These are phyloP conservation scores for Drosophila subquinaria DNA, from an alignment of 2,888 invertebrate genomes.

Conservation along the genomic window DNA sequence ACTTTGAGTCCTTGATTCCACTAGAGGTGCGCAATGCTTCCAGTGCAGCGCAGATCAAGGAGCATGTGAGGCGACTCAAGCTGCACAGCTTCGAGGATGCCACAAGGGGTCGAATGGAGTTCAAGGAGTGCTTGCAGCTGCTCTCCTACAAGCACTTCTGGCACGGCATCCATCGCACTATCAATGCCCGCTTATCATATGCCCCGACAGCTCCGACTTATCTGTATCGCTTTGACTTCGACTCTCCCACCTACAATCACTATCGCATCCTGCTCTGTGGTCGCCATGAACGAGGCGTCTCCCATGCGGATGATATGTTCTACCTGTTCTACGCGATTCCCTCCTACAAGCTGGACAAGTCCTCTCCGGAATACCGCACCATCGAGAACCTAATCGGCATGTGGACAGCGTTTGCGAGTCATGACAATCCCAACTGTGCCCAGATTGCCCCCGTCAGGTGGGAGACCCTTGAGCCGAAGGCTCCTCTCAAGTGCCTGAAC, in stretches of 20 bases:
- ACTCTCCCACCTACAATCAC: constrained; percentile 78
- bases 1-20: constrained; percentile 75
- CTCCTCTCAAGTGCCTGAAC: constrained; percentile 69
- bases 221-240: constrained; percentile 82
- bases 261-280: constrained; percentile 75
- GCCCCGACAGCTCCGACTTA: constrained; percentile 81
- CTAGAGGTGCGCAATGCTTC: constrained; percentile 61
- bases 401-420: constrained; percentile 76
- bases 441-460: constrained; percentile 55
- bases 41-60: constrained; percentile 51
- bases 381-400: constrained; percentile 78
- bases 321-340: constrained; percentile 76
- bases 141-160: constrained; percentile 78
- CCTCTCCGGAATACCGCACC: constrained; percentile 72
- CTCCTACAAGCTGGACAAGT: constrained; percentile 57
- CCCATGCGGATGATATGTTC: constrained; percentile 82
- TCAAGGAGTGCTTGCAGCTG: constrained; percentile 62
- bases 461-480: constrained; percentile 39
- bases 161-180: constrained; percentile 81
- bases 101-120: constrained; percentile 61
- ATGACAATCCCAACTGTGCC: constrained; percentile 73
- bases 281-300: constrained; percentile 69
- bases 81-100: constrained; percentile 63
- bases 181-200: constrained; percentile 69
- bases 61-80: constrained; percentile 59